Conservation (phyloP, 1,140 invertebrate genomes). For the Pseudomyrmex dendroicus region DNA sequence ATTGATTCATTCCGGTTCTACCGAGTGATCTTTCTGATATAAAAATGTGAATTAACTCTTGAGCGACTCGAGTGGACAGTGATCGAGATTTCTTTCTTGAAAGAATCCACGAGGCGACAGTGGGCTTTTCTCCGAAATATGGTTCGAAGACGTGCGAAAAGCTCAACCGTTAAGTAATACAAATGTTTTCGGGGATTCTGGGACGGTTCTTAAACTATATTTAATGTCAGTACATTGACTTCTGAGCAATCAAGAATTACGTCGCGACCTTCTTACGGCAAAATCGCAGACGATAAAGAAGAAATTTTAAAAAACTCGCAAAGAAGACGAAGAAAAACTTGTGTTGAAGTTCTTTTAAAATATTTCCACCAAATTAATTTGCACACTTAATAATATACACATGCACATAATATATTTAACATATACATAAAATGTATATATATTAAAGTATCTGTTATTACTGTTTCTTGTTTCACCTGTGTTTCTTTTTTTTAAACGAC, state of each 20-base stretch:
- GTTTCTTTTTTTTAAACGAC: too few relatives aligned
- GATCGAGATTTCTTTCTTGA: constrained; percentile 64
- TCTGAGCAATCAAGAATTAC: constrained; percentile 70
- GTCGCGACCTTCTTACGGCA: constrained; percentile 65
- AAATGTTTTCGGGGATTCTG: constrained; percentile 77
- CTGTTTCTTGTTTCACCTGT: too few relatives aligned
- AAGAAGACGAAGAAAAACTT: neutral
- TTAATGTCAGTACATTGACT: constrained; percentile 76
- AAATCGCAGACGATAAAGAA: neutral
- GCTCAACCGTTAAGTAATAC: constrained; percentile 79
- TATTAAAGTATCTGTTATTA: too few relatives aligned
- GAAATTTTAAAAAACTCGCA: constrained; percentile 6
- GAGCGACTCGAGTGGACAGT: constrained; percentile 17
- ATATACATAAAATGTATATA: too few relatives aligned
- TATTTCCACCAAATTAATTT: too few relatives aligned
- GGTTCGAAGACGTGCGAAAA: constrained; percentile 35
- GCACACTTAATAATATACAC: too few relatives aligned
- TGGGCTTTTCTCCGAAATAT: constrained; percentile 10
- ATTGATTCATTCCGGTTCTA: constrained; percentile 2
- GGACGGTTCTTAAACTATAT: constrained; percentile 79
- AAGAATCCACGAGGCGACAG: constrained; percentile 21
- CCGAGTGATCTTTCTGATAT: constrained; percentile 26
- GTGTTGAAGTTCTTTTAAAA: too few relatives aligned
- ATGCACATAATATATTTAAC: too few relatives aligned
- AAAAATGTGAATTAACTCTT: constrained; percentile 72